A percentile compares a stretch with the other conserved stretches of the same genome.
These are phyloP conservation scores for Tenthredo notha DNA, from an alignment of 2,888 invertebrate genomes.

Conservation along the genomic window DNA sequence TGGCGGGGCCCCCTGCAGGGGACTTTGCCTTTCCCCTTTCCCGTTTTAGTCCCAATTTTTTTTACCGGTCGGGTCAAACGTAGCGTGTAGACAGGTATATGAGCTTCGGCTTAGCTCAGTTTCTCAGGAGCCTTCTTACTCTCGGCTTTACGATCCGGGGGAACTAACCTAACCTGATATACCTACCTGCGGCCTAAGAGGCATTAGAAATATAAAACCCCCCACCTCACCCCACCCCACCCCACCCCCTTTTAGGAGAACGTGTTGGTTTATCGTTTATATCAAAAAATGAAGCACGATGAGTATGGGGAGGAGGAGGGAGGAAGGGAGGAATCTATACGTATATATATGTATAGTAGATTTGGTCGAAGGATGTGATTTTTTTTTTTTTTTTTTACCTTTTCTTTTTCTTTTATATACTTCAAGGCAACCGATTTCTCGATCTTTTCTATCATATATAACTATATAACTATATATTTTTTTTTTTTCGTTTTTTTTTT, in stretches of 20 bases:
- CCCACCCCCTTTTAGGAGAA: constrained; percentile 22
- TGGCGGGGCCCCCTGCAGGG: constrained; percentile 52
- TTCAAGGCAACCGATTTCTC: constrained; percentile 8
- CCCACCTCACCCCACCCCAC: background rate
- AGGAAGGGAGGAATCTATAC: background rate
- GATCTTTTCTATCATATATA: background rate
- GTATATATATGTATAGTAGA: background rate
- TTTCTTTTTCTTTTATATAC: background rate
- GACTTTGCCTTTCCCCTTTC: constrained; percentile 70
- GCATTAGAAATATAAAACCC: constrained; percentile 60
- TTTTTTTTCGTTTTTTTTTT: no score
- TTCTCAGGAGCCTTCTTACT: constrained; percentile 50
- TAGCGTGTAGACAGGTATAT: constrained; percentile 54
- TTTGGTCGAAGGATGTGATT: background rate
- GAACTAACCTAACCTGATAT: constrained; percentile 63
- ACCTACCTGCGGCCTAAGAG: constrained; percentile 62
- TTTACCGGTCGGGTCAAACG: constrained; percentile 63
- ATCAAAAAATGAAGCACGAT: constrained; percentile 57
- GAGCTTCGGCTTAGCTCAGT: constrained; percentile 52
- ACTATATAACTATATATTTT: no score
- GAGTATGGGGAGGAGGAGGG: constrained; percentile 10
- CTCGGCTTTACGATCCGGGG: constrained; percentile 47
- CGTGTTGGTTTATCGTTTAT: constrained; percentile 64
- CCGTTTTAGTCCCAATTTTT: constrained; percentile 65
- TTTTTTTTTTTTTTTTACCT: background rate